Evolutionary conservation across 2,888 invertebrate genomes (phyloP), one percentile per base, ranked within the genome.

Genomic region (Lamellibrachia columna): DNA sequence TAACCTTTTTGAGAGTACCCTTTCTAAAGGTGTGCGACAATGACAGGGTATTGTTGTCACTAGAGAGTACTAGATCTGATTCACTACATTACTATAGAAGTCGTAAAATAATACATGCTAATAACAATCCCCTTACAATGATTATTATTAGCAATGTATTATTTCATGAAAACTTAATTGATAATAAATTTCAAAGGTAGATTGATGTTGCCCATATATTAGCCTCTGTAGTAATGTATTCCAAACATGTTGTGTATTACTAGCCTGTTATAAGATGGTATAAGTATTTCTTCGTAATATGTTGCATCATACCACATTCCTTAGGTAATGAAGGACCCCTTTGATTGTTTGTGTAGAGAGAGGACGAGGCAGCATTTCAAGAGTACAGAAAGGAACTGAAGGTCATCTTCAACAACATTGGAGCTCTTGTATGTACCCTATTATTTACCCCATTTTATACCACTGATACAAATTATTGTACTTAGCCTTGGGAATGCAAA

Each of bases 281-380:
- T 53, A n/a, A 53, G 8, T 92, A 52, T 15, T 52, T 52, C 40
- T 40, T 40, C 40, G 40, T 40, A 40, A 40, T 40, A 40, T 40
- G 40, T 92, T 9, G 92, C 52, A 40, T 3, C 1, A 40, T 22
- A 11, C 1, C 28, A 52, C 58, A 53, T 92, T 92, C 60, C 7
- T 91, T 11, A 40, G 52, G 22, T 52, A 53, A 55, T 55, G 55
- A 55, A 55, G 9, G 55, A 55, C 55, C 7, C 55, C 6, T 1
- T 22, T 3, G n/a, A 22, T 22, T 4, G n/a, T 58, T 52, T 53
- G 53, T 92, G 91, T 94, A 96, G 95, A 97, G 97, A 0, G 97
- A 97, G 95, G 97, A 97, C 93, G 97, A 97, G 95, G 97, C 97
- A 15, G 96, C 96, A 95, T 97, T 97, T 95, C 96, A 96, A 93